These are phyloP conservation scores for Opisthograptis luteolata DNA, from an alignment of 2,888 invertebrate species.

Conservation along the genomic window DNA sequence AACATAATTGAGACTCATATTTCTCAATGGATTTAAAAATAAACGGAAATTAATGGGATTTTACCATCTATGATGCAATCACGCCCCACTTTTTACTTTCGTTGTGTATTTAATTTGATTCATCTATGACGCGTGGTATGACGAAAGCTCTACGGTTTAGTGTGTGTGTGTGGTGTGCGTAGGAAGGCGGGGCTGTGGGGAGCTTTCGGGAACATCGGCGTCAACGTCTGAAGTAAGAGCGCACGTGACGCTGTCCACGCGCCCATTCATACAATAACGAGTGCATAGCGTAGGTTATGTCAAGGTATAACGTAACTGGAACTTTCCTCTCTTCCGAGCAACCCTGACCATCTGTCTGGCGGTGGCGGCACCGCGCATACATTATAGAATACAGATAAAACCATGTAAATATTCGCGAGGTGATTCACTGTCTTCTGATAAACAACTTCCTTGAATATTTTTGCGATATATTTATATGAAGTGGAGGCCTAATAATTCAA, in stretches of 20 bases:
- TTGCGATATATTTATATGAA: too few species aligned
- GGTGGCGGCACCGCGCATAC: background rate
- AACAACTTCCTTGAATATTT: background rate
- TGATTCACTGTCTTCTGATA: constrained; percentile 11
- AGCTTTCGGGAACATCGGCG: constrained; percentile 54
- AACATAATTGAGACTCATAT: background rate
- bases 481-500: too few species aligned
- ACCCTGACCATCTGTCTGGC: background rate
- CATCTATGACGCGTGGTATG: constrained; percentile 46
- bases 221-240: constrained; percentile 33
- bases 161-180: constrained; percentile 49
- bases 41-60: background rate
- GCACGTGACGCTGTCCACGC: constrained; percentile 71
- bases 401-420: background rate
- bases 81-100: constrained; percentile 40
- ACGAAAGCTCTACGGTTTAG: constrained; percentile 47
- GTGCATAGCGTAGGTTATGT: constrained; percentile 28
- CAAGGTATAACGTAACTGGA: constrained; percentile 17
- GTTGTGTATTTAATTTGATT: constrained; percentile 32
- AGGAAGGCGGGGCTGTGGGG: constrained; percentile 45
- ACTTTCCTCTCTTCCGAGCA: constrained; percentile 17
- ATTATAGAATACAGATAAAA: background rate
- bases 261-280: constrained; percentile 34
- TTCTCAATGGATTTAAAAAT: too few species aligned
- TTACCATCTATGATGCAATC: constrained; percentile 39